Evolutionary conservation across 2,113 vertebrate species (phyloP), one percentile per base, ranked within the genome.

Genomic region (Guaruba guarouba): DNA sequence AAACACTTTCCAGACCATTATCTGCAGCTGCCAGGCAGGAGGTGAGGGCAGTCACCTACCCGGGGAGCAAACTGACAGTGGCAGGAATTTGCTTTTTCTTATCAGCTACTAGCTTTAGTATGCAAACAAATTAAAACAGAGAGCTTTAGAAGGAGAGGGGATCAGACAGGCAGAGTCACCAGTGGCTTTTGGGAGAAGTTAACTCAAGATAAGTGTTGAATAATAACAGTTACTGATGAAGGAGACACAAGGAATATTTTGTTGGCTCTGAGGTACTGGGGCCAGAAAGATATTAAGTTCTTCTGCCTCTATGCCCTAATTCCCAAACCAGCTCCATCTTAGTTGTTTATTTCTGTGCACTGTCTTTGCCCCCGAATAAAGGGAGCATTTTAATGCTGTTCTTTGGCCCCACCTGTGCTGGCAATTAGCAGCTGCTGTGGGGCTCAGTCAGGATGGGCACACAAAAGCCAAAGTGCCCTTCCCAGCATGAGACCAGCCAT

Each of bases 21-120:
- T 86, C 93, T 94, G 39, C 61, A 78, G 88, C 55, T 91, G 61
- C 69, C 89, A 97, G 83, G 44, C 62, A 61, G 81, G 52, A 86
- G 73, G 20, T 24, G 39, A 92, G 77, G 64, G 76, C 68, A 84
- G 73, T 19, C 80, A 79, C 55, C 55, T 68, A 51, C 69, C 80
- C 3, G 0, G 39, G 51, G 46, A 81, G 55, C 41, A 14, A 78
- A 74, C 8, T 68, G 49, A n/a, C 12, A 83, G 77, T 16, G 1
- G 1, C 13, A 75, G 43, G n/a, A 96, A 75, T 43, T 76, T 70
- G 41, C 8, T 41, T 48, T 75, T 83, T 37, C 61, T 75, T 93
- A 95, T 78, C 75, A 93, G 79, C 55, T 75, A 33, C 33, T 67
- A 81, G 59, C 51, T 81, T 80, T 20, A 85, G 20, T 49, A 76